Percentiles rank a stretch among this genome's conserved stretches.
These are phyloP conservation scores for Chironomus tepperi DNA, from an alignment of 1,140 invertebrate species.

Conservation along the genomic window DNA sequence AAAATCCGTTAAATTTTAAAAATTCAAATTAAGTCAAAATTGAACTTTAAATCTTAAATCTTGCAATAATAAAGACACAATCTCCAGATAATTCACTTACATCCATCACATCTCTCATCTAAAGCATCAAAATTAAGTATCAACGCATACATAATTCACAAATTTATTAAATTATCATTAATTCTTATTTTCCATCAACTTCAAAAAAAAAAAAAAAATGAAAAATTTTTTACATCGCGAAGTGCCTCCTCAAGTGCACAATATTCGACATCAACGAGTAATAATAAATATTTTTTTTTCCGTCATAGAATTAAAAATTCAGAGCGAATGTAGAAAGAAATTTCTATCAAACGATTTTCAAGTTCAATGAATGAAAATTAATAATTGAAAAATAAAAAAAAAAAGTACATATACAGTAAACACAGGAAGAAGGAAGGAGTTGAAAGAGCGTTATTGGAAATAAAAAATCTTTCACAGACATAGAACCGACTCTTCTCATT, in stretches of 20 bases:
- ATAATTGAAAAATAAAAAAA: slow-evolving; percentile 19
- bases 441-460: background rate
- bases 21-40: too few species aligned
- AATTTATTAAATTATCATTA: too few species aligned
- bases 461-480: background rate
- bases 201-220: background rate
- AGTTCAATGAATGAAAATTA: slow-evolving; percentile 23
- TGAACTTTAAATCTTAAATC: too few species aligned
- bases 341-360: slow-evolving; percentile 18
- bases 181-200: background rate
- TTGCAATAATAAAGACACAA: too few species aligned
- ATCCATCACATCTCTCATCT: too few species aligned
- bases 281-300: too few species aligned
- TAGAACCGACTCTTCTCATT: background rate
- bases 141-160: too few species aligned
- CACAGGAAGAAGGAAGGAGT: background rate
- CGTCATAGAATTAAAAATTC: background rate
- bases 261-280: too few species aligned
- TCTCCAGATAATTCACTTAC: too few species aligned
- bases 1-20: too few species aligned
- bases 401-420: background rate
- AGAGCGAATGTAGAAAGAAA: background rate
- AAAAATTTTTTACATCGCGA: background rate
- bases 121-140: too few species aligned
- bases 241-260: too few species aligned